phyloP scores from a whole-genome alignment of 2,888 invertebrate species.

The Andrena hattorfiana region DNA sequence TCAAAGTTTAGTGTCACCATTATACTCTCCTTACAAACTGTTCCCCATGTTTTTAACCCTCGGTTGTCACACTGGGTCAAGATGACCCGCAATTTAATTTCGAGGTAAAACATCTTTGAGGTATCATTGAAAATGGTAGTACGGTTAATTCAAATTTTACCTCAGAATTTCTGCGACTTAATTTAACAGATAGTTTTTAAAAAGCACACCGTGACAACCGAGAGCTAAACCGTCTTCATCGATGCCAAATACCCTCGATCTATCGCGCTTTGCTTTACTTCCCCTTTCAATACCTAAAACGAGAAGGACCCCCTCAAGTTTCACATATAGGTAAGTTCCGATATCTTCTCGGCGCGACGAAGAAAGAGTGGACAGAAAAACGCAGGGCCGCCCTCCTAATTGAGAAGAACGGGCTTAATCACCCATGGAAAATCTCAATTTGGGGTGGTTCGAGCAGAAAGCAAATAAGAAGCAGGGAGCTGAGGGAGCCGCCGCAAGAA shows the following conservation, averaged over 20 bases:
- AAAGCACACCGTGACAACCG: too few relatives aligned
- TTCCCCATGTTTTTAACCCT: too few relatives aligned
- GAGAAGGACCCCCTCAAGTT: not conserved
- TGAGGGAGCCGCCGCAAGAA: constrained; percentile 49
- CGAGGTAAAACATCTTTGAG: too few relatives aligned
- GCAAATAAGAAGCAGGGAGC: constrained; percentile 82
- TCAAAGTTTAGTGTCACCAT: too few relatives aligned
- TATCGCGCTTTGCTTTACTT: not conserved
- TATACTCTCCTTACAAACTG: too few relatives aligned
- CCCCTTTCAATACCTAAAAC: not conserved
- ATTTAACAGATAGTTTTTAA: too few relatives aligned
- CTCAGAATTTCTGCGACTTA: too few relatives aligned
- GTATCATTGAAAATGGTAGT: too few relatives aligned
- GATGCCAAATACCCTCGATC: not conserved
- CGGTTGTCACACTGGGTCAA: too few relatives aligned
- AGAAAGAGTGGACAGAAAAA: constrained; percentile 39
- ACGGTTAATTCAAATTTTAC: too few relatives aligned
- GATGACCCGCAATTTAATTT: too few relatives aligned
- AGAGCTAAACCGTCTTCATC: too few relatives aligned
- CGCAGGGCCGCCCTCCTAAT: constrained; percentile 75
- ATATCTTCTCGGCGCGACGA: constrained; percentile 11
- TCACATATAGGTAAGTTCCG: not conserved
- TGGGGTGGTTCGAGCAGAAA: constrained; percentile 81
- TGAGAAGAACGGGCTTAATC: constrained; percentile 82
- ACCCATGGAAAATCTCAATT: constrained; percentile 84